Percentiles rank a stretch among this genome's conserved stretches.
Evolutionary conservation across 2,113 vertebrate species (phyloP).

Genomic region (Scomber japonicus): DNA sequence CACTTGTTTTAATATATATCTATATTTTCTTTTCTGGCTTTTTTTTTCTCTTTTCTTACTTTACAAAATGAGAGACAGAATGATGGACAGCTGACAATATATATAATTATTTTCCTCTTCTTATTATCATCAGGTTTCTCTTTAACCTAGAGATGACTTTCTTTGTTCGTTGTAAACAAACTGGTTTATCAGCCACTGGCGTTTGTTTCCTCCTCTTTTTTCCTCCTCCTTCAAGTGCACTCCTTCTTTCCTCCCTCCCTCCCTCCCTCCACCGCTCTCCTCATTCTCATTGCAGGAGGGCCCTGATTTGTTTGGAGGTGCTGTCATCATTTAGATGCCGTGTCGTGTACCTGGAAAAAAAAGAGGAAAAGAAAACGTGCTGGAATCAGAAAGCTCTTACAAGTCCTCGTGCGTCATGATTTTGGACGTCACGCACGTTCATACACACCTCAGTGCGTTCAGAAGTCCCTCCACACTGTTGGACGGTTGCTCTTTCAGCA

Average conservation of each 20-base stretch:
- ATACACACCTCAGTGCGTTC: conserved; percentile 91
- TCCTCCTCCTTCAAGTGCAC: conserved; percentile 58
- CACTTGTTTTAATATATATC: conserved; percentile 84
- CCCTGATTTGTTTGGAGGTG: conserved; percentile 96
- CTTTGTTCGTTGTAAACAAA: conserved; percentile 82
- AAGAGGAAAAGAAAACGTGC: not conserved
- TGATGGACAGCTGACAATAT: conserved; percentile 88
- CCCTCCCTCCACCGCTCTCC: conserved; percentile 6
- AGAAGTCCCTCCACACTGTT: conserved; percentile 95
- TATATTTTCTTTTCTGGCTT: conserved; percentile 84
- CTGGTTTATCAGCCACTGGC: conserved; percentile 71
- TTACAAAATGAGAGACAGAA: conserved; percentile 90
- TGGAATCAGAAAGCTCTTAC: not conserved
- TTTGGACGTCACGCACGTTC: not conserved
- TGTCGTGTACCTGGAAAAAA: conserved; percentile 89
- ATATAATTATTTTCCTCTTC: conserved; percentile 84
- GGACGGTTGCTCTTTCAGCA: conserved; percentile 94
- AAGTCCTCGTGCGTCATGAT: no score
- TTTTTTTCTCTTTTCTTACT: conserved; percentile 80
- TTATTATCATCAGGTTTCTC: conserved; percentile 75
- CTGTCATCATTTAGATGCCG: conserved; percentile 94
- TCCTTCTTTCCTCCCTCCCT: conserved; percentile 22
- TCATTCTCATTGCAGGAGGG: conserved; percentile 90
- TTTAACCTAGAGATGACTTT: conserved; percentile 73
- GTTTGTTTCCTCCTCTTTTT: conserved; percentile 57